These are phyloP conservation scores for Xiphophorus couchianus DNA, from an alignment of 2,113 vertebrate species.

Conservation along the genomic window DNA sequence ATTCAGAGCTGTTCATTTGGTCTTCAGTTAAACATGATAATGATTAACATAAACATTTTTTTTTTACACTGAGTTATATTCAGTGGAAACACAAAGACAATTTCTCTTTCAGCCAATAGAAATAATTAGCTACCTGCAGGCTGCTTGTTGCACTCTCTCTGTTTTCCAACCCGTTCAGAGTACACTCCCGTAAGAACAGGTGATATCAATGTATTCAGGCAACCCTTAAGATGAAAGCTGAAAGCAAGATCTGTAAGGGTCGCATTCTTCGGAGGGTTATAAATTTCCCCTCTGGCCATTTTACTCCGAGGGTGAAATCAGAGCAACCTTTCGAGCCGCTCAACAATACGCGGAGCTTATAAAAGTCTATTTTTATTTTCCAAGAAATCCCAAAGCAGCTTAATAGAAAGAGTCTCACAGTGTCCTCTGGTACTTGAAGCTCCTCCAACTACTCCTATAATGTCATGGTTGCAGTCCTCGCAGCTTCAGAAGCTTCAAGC, in stretches of 20 bases:
- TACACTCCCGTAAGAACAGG: neutral
- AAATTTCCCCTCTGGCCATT: constrained; percentile 13
- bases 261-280: constrained; percentile 5
- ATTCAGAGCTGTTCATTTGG: neutral
- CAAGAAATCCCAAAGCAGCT: constrained; percentile 41
- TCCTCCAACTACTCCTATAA: constrained; percentile 15
- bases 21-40: neutral
- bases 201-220: constrained; percentile 17
- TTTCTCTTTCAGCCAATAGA: neutral
- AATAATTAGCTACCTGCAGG: neutral
- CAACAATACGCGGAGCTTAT: constrained; percentile 26
- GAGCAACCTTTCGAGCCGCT: constrained; percentile 38
- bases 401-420: constrained; percentile 39
- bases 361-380: constrained; percentile 40
- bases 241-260: constrained; percentile 6
- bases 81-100: too few relatives aligned
- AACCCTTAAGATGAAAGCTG: constrained; percentile 6
- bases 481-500: constrained; percentile 7
- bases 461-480: constrained; percentile 18
- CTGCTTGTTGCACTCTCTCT: neutral
- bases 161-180: neutral
- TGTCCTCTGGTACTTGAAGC: constrained; percentile 42
- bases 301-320: constrained; percentile 27
- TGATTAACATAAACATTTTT: neutral
- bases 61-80: too few relatives aligned